Evolutionary conservation across 2,113 vertebrate genomes (phyloP).

Genomic region (Cyanoramphus novaezelandiae): DNA sequence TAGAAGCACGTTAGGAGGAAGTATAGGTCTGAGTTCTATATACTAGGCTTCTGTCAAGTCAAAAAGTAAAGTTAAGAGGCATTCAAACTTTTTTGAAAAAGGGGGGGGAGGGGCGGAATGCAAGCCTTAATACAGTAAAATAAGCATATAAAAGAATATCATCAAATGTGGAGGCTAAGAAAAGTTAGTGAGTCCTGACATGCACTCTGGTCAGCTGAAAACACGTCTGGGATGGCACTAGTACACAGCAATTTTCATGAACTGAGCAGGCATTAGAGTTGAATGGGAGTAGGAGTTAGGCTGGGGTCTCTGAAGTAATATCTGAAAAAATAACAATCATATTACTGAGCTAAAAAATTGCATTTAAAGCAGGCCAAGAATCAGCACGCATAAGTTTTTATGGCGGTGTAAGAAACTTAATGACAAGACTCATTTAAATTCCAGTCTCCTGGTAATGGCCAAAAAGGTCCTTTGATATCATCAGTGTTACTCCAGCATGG

Average conservation of each 20-base stretch:
- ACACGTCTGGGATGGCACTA: neutral
- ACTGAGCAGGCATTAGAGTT: neutral
- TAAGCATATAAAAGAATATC: neutral
- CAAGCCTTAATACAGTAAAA: neutral
- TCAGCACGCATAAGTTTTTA: fast-evolving
- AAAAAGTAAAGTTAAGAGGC: neutral
- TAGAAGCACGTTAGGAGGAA: neutral
- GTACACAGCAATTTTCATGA: neutral
- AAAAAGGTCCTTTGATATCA: neutral
- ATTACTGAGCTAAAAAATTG: neutral
- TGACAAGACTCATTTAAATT: neutral
- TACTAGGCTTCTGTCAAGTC: neutral
- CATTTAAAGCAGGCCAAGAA: neutral
- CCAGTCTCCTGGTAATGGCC: neutral
- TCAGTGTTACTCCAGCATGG: neutral
- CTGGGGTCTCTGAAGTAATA: neutral
- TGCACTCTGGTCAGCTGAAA: neutral
- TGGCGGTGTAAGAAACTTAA: neutral
- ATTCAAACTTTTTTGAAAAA: neutral
- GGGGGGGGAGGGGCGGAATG: neutral
- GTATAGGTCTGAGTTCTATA: neutral
- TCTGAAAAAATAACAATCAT: neutral
- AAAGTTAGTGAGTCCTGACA: neutral
- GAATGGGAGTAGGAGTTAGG: neutral
- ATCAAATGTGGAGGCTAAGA: neutral